Evolutionary conservation across 2,888 invertebrate species (phyloP).

Genomic region (Deroplatys truncata): DNA sequence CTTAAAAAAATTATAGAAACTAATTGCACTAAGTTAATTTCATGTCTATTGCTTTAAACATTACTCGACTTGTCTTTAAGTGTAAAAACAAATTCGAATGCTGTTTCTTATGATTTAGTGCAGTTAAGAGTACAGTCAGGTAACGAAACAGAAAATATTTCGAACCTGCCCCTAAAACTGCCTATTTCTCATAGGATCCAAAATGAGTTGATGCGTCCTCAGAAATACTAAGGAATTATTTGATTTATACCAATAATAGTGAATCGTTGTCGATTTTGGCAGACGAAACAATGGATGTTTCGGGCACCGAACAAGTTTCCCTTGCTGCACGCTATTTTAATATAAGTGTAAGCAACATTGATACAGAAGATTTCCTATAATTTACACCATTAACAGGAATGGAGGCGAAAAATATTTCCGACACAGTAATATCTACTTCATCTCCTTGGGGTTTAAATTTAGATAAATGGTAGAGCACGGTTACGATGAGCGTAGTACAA

Average conservation of each 20-base stretch:
- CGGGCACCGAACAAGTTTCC: background rate
- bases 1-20: background rate
- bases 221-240: no score
- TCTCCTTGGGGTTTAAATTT: background rate
- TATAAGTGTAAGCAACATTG: background rate
- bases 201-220: no score
- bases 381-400: background rate
- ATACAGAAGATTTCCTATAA: background rate
- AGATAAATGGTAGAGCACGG: background rate
- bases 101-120: background rate
- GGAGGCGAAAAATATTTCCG: background rate
- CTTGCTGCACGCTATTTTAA: background rate
- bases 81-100: background rate
- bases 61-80: no score
- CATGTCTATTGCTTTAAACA: background rate
- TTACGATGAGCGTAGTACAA: background rate
- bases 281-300: background rate
- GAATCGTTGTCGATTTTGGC: no score
- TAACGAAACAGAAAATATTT: background rate
- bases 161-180: no score
- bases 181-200: no score
- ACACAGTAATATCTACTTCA: background rate
- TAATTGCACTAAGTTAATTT: background rate
- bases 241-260: no score
- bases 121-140: background rate